Percentiles rank a stretch among this genome's conserved stretches.
phyloP scores from a whole-genome alignment of 1,140 invertebrate genomes.

The Drosophila cardini region DNA sequence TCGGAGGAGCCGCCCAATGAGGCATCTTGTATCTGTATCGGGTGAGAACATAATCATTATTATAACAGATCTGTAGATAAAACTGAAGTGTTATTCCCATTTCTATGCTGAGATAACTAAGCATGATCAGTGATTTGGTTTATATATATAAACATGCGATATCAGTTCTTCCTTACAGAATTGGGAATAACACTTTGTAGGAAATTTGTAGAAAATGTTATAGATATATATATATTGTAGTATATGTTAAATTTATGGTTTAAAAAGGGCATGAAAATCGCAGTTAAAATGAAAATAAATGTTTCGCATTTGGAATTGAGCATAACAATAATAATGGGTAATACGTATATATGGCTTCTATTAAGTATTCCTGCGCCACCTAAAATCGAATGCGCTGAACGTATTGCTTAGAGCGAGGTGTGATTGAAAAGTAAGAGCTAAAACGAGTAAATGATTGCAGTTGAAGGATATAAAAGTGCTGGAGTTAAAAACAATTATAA shows the following conservation, averaged over 20 bases:
- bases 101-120: background rate
- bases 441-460: conserved; percentile 14
- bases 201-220: too few relatives aligned
- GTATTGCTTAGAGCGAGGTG: conserved; percentile 47
- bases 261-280: conserved; percentile 31
- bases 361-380: conserved; percentile 50
- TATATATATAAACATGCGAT: background rate
- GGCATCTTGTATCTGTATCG: conserved; percentile 81
- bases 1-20: conserved; percentile 84
- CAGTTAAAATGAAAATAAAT: conserved; percentile 37
- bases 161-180: background rate
- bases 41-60: conserved; percentile 9
- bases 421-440: conserved; percentile 30
- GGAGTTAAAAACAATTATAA: background rate
- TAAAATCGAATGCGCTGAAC: conserved; percentile 68
- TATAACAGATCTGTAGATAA: background rate
- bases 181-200: conserved; percentile 9
- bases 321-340: conserved; percentile 13
- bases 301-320: conserved; percentile 10
- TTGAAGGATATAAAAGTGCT: conserved; percentile 7
- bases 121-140: background rate
- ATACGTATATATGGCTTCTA: conserved; percentile 18
- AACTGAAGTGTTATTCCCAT: conserved; percentile 1
- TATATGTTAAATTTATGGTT: background rate
- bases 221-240: too few relatives aligned